Percentiles rank a stretch among this genome's conserved stretches.
Evolutionary conservation across 1,140 invertebrate species (phyloP).

Genomic region (Mesaphorura yosii): DNA sequence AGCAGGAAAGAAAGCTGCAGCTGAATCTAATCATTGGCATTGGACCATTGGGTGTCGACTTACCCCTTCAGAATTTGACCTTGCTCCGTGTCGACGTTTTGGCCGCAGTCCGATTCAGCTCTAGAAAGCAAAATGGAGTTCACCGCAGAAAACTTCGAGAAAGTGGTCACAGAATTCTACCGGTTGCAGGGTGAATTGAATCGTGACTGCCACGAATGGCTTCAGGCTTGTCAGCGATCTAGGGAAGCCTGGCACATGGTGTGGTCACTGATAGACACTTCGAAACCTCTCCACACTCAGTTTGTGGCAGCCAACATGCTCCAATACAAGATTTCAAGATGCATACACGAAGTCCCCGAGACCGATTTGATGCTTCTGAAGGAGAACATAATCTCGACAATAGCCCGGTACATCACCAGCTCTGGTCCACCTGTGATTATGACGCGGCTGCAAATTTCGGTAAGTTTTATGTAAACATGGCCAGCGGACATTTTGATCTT

Average conservation of each 20-base stretch:
- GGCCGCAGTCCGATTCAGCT: too few relatives aligned
- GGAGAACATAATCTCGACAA: slow-evolving; percentile 19
- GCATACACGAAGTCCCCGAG: slow-evolving; percentile 24
- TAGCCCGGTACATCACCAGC: slow-evolving; percentile 25
- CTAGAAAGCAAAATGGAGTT: too few relatives aligned
- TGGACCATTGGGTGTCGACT: too few relatives aligned
- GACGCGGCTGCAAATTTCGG: slow-evolving; percentile 24
- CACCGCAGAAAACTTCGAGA: slow-evolving; percentile 29
- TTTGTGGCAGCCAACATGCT: slow-evolving; percentile 30
- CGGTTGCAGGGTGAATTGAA: slow-evolving; percentile 21
- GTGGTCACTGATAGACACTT: slow-evolving; percentile 23
- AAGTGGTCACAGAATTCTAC: slow-evolving; percentile 29
- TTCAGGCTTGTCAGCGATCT: slow-evolving; percentile 27
- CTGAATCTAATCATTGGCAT: too few relatives aligned
- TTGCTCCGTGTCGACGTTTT: too few relatives aligned
- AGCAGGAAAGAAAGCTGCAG: too few relatives aligned
- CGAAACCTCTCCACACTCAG: slow-evolving; percentile 24
- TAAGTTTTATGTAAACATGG: too few relatives aligned
- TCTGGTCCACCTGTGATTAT: slow-evolving; percentile 23
- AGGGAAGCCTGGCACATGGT: slow-evolving; percentile 28
- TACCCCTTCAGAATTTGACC: too few relatives aligned
- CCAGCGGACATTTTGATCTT: not conserved
- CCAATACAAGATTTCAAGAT: slow-evolving; percentile 26
- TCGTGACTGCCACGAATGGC: slow-evolving; percentile 28
- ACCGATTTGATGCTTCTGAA: slow-evolving; percentile 23